Conservation (phyloP, 2,113 vertebrate species). For the Embiotoca jacksoni region DNA sequence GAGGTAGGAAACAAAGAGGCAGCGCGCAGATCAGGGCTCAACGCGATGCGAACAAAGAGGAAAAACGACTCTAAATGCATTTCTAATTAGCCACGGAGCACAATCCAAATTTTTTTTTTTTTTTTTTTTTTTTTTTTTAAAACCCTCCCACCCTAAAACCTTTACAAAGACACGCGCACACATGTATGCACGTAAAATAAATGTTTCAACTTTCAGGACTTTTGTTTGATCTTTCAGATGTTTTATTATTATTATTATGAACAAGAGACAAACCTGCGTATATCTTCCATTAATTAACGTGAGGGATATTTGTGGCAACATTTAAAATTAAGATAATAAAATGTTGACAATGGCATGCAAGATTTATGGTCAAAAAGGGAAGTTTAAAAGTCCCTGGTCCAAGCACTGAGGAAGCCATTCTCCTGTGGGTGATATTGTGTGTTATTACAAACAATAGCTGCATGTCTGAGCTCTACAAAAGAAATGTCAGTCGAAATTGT, state of each 20-base stretch:
- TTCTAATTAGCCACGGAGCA: conserved; percentile 69
- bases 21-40: conserved; percentile 40
- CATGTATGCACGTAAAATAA: not conserved
- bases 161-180: not conserved
- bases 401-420: conserved; percentile 24
- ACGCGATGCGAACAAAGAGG: conserved; percentile 29
- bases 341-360: not conserved
- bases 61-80: conserved; percentile 57
- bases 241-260: not conserved
- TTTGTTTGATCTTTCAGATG: not conserved
- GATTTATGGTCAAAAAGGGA: conserved; percentile 15
- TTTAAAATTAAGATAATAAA: not conserved
- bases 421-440: conserved; percentile 52
- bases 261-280: not conserved
- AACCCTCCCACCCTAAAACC: conserved; percentile 25
- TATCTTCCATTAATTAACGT: not conserved
- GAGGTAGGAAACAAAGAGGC: conserved; percentile 35
- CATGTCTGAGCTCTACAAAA: conserved; percentile 38
- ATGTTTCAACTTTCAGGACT: conserved; percentile 55
- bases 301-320: not conserved
- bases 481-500: conserved; percentile 37
- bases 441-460: conserved; percentile 51
- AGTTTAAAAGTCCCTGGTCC: conserved; percentile 33
- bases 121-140: conserved; percentile 80
- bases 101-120: conserved; percentile 70